A percentile compares a stretch with the other conserved stretches of the same genome.
These are phyloP conservation scores for Cephus sareptanus DNA, from an alignment of 2,888 invertebrate species.

Conservation along the genomic window DNA sequence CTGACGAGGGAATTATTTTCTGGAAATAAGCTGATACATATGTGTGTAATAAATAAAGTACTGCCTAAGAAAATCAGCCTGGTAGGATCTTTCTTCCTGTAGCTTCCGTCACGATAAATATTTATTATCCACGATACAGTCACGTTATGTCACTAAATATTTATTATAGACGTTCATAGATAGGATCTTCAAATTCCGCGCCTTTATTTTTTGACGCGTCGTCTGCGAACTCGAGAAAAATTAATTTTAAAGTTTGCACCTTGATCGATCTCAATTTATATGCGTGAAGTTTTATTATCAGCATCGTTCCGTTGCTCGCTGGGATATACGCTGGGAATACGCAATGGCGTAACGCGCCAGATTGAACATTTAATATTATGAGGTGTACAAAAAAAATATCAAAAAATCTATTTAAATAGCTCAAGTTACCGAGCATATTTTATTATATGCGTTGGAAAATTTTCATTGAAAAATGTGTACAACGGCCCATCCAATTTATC, in stretches of 20 bases:
- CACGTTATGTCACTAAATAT: no score
- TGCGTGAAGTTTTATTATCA: slow-evolving; percentile 11
- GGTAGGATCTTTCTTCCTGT: not conserved
- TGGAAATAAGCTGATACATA: not conserved
- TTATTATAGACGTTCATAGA: not conserved
- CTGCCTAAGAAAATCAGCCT: not conserved
- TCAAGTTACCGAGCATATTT: not conserved
- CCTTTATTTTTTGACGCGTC: not conserved
- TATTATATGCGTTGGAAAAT: not conserved
- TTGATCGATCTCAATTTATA: slow-evolving; percentile 45
- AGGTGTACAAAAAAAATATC: not conserved
- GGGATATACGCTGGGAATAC: not conserved
- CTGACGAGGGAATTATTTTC: not conserved
- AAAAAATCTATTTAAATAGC: not conserved
- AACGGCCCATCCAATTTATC: not conserved
- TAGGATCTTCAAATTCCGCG: not conserved
- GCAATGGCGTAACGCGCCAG: not conserved
- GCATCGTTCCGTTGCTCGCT: not conserved
- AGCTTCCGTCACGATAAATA: not conserved
- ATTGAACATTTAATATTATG: not conserved
- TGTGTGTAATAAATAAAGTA: not conserved
- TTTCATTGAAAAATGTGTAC: not conserved
- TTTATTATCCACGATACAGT: not conserved
- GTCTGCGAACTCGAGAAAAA: slow-evolving; percentile 20
- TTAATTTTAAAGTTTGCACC: slow-evolving; percentile 46